Conservation (phyloP, 2,888 invertebrate genomes). For the Lathronympha strigana region DNA sequence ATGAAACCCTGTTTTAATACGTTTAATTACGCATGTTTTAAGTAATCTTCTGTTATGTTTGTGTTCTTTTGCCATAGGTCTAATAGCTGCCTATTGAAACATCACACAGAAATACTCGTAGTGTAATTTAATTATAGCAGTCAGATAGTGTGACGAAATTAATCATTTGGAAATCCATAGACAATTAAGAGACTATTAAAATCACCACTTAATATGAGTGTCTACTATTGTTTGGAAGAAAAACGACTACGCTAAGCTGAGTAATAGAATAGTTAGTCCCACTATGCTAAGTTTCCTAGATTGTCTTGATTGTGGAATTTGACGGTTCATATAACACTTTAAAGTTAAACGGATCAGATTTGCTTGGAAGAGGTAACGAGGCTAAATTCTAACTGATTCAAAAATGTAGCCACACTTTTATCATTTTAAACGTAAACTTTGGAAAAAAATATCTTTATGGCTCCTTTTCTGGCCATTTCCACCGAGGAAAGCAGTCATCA, state of each 20-base stretch:
- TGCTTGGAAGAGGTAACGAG: too few relatives aligned
- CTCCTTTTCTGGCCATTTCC: too few relatives aligned
- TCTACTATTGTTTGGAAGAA: not conserved
- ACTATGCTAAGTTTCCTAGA: too few relatives aligned
- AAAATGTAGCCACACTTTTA: too few relatives aligned
- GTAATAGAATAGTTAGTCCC: too few relatives aligned
- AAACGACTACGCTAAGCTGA: not conserved
- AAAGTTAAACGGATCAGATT: too few relatives aligned
- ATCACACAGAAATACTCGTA: not conserved
- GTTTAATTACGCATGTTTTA: not conserved
- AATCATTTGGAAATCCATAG: slow-evolving; percentile 3
- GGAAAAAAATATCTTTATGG: too few relatives aligned
- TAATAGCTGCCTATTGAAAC: not conserved
- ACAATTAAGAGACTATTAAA: slow-evolving; percentile 6
- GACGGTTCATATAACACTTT: too few relatives aligned
- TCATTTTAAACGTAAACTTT: too few relatives aligned
- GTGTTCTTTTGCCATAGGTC: not conserved
- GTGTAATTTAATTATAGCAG: slow-evolving; percentile 2
- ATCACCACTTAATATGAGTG: not conserved
- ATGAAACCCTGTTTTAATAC: not conserved
- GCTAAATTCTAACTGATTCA: too few relatives aligned
- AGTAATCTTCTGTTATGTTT: not conserved
- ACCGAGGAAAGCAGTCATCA: too few relatives aligned
- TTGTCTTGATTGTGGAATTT: too few relatives aligned
- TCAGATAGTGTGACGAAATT: slow-evolving; percentile 6